Conservation (phyloP, 2,888 invertebrate genomes). For the Linnaemya vulpina region DNA sequence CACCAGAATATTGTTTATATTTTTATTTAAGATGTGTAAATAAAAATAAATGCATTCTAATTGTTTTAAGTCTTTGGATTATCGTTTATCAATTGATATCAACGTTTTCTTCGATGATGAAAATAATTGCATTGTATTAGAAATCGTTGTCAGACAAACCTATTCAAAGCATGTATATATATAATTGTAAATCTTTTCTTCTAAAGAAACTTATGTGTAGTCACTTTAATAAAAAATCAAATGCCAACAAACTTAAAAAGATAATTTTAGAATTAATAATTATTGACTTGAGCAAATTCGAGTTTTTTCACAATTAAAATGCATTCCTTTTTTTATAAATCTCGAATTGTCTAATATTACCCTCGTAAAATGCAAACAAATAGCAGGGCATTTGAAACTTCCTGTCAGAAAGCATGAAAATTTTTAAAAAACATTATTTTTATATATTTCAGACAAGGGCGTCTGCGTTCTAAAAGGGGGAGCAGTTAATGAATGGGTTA, state of each 20-base stretch:
- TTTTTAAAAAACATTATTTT: too few relatives aligned
- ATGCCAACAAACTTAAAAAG: not conserved
- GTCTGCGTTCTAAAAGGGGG: too few relatives aligned
- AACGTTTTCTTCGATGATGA: not conserved
- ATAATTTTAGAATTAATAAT: too few relatives aligned
- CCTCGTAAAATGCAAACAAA: too few relatives aligned
- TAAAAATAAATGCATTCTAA: not conserved
- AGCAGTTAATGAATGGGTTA: too few relatives aligned
- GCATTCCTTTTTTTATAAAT: too few relatives aligned
- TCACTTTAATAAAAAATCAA: not conserved
- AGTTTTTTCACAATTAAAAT: not conserved
- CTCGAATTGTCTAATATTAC: too few relatives aligned
- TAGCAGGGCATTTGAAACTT: too few relatives aligned
- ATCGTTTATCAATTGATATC: not conserved
- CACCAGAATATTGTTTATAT: too few relatives aligned
- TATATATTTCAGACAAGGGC: too few relatives aligned
- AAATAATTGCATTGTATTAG: not conserved
- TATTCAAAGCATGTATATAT: not conserved
- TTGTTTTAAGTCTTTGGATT: not conserved
- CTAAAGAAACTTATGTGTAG: not conserved
- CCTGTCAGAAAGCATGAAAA: too few relatives aligned
- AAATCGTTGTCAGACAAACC: not conserved
- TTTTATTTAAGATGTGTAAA: not conserved
- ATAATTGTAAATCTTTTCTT: not conserved
- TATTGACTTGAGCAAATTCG: too few relatives aligned